A percentile compares a stretch with the other conserved stretches of the same genome.
These are phyloP conservation scores for Lophotis ruficrista DNA, from an alignment of 2,113 vertebrate species.

Conservation along the genomic window DNA sequence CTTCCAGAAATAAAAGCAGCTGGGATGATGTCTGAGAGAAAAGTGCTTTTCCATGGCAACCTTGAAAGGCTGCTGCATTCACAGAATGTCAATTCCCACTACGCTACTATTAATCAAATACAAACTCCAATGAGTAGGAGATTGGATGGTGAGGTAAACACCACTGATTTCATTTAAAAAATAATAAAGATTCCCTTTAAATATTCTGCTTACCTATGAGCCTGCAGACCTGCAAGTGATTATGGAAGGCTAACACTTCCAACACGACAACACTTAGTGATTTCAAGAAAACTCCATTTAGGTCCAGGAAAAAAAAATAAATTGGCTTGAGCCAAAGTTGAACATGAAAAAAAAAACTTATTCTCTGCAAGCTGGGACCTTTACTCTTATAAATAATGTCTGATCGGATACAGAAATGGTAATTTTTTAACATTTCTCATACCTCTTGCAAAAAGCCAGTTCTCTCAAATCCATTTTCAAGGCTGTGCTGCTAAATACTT, in stretches of 20 bases:
- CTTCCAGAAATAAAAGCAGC: slow-evolving; percentile 24
- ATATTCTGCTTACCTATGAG: neutral
- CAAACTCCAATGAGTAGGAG: neutral
- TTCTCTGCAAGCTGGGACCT: neutral
- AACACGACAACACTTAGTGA: neutral
- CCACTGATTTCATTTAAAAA: neutral
- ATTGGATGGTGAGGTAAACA: slow-evolving; percentile 28
- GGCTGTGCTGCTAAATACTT: neutral
- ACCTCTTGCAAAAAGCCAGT: neutral
- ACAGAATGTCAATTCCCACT: slow-evolving; percentile 5
- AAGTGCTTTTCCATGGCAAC: slow-evolving; percentile 64
- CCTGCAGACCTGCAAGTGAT: neutral
- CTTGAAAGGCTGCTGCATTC: neutral
- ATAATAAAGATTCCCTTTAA: neutral
- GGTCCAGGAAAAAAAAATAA: neutral
- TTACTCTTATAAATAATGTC: neutral
- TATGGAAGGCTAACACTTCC: neutral
- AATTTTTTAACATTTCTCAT: neutral
- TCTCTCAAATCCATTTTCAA: neutral
- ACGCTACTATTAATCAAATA: slow-evolving; percentile 41
- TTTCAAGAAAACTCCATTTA: neutral
- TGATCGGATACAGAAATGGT: neutral
- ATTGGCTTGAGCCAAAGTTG: neutral
- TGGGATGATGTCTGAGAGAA: slow-evolving; percentile 8
- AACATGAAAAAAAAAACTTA: neutral